These are phyloP conservation scores for Alouatta palliata DNA, from an alignment of 2,113 vertebrate genomes.

Conservation along the genomic window DNA sequence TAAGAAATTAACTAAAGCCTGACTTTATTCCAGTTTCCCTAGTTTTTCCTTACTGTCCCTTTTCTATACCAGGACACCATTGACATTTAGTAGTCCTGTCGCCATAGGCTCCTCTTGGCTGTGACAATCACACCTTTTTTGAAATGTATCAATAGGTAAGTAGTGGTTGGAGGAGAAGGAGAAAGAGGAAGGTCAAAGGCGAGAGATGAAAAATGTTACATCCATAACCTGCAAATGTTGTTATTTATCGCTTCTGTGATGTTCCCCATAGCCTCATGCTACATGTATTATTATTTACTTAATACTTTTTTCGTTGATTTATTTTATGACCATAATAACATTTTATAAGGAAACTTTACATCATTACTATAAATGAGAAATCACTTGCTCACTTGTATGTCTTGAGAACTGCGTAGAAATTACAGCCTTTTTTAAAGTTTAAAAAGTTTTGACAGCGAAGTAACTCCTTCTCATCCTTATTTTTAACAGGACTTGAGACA, in stretches of 20 bases:
- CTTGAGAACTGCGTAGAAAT: background rate
- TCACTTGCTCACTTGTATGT: background rate
- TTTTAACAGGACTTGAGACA: background rate
- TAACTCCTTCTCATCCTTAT: background rate
- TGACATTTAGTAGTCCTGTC: background rate
- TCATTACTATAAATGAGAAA: background rate
- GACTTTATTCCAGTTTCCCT: background rate
- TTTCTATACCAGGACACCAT: background rate
- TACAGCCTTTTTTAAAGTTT: background rate
- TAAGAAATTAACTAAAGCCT: background rate
- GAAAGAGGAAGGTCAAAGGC: background rate
- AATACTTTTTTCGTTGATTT: background rate
- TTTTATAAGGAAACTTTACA: background rate
- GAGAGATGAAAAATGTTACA: background rate
- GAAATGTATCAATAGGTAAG: background rate
- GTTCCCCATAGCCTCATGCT: background rate
- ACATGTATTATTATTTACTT: background rate
- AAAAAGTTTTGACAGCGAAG: background rate
- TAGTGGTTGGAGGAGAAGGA: background rate
- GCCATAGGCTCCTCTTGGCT: background rate
- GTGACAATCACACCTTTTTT: background rate
- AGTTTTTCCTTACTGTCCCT: background rate
- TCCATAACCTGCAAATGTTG: background rate
- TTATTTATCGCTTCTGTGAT: background rate
- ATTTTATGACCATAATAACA: background rate